Conservation (phyloP, 1,140 invertebrate species). For the Trichonephila clavipes region DNA sequence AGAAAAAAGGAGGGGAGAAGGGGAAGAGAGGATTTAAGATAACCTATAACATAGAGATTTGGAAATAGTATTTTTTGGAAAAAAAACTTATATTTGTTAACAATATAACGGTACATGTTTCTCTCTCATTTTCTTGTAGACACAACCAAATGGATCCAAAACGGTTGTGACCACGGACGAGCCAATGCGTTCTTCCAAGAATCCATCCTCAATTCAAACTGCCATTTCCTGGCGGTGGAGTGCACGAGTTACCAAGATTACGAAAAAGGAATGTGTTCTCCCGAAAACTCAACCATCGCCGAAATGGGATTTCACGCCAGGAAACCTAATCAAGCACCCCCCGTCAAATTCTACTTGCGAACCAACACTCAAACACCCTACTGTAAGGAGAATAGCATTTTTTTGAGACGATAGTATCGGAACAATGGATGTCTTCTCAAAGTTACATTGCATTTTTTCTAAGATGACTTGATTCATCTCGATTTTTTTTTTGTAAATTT, state of each 20-base stretch:
- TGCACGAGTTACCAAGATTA: constrained; percentile 52
- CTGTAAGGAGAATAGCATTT: constrained; percentile 50
- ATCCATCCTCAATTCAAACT: neutral
- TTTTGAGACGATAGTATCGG: neutral
- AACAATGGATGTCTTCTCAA: too few species aligned
- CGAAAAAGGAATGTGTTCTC: constrained; percentile 44
- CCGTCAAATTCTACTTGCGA: constrained; percentile 47
- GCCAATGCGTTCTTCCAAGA: constrained; percentile 39
- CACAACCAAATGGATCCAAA: constrained; percentile 26
- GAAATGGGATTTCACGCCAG: constrained; percentile 52
- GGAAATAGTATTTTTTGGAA: too few species aligned
- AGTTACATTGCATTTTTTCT: too few species aligned
- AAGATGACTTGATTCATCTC: too few species aligned
- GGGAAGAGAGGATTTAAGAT: too few species aligned
- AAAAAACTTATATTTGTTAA: too few species aligned
- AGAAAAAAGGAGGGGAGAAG: too few species aligned
- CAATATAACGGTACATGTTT: neutral
- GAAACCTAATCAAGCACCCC: neutral
- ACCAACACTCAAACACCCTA: neutral
- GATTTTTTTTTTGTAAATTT: too few species aligned
- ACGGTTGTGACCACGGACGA: constrained; percentile 11
- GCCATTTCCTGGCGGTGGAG: constrained; percentile 27
- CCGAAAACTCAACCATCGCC: neutral
- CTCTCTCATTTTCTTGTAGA: constrained; percentile 81
- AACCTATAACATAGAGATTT: too few species aligned